Evolutionary conservation across 1,140 invertebrate genomes (phyloP).

Genomic region (Platorchestia sp.): DNA sequence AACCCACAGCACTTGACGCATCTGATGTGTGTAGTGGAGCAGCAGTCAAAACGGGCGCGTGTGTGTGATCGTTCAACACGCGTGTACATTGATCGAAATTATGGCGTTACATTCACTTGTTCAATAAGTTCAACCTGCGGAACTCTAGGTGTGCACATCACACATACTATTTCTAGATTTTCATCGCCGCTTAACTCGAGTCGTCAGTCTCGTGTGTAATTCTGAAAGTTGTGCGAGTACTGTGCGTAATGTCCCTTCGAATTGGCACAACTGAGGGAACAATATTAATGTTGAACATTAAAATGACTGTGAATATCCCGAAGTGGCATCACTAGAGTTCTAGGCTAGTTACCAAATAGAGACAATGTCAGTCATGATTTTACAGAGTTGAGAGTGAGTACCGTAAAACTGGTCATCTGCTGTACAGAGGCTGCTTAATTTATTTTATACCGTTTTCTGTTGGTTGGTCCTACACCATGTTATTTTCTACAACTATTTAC

Average conservation of each 20-base stretch:
- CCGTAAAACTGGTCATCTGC: neutral
- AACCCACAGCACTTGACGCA: neutral
- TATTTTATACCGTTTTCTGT: too few species aligned
- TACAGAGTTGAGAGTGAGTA: neutral
- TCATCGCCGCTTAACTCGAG: neutral
- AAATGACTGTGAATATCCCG: neutral
- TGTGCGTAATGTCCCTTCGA: neutral
- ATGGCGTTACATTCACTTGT: neutral
- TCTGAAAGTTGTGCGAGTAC: neutral
- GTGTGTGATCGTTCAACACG: neutral
- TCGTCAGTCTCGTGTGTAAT: neutral
- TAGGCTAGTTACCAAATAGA: neutral
- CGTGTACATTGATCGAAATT: neutral
- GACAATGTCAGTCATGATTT: neutral
- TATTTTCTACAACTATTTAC: too few species aligned
- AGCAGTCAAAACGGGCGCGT: neutral
- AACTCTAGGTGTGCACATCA: neutral
- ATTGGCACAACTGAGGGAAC: neutral
- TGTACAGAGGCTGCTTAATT: neutral
- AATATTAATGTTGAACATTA: neutral
- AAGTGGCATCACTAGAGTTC: neutral
- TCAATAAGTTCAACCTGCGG: neutral
- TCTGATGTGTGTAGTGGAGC: neutral
- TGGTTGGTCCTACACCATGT: too few species aligned
- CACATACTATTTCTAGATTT: neutral